phyloP scores from a whole-genome alignment of 1,140 invertebrate genomes.

The Trichomalopsis sarcophagae region DNA sequence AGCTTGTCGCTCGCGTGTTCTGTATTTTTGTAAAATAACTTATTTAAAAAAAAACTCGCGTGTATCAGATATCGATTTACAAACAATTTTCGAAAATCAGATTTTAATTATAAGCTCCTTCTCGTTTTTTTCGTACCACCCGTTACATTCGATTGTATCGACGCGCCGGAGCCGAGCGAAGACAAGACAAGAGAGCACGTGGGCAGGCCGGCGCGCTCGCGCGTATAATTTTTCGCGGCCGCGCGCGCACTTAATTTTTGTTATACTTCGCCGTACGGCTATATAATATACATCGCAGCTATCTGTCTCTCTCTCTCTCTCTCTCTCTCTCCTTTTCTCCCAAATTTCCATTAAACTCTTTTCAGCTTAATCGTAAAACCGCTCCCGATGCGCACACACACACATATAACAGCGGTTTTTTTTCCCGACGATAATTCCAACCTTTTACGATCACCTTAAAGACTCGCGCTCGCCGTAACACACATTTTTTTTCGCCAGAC shows the following conservation, averaged over 20 bases:
- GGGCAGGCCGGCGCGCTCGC: neutral
- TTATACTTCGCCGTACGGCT: neutral
- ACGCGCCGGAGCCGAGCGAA: neutral
- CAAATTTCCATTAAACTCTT: constrained; percentile 7
- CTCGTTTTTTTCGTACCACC: neutral
- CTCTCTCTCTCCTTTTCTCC: neutral
- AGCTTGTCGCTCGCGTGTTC: too few species aligned
- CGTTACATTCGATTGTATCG: constrained; percentile 21
- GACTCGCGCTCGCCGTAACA: neutral
- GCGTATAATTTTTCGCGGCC: constrained; percentile 1
- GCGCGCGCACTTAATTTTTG: constrained; percentile 22
- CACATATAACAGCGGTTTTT: neutral
- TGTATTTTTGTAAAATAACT: too few species aligned
- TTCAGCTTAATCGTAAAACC: neutral
- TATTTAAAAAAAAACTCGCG: too few species aligned
- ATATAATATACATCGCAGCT: neutral
- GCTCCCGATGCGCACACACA: neutral
- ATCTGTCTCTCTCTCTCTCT: too few species aligned
- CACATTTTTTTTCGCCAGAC: neutral
- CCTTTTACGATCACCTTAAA: constrained; percentile 13
- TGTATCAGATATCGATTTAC: too few species aligned
- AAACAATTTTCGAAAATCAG: too few species aligned
- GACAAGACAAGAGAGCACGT: constrained; percentile 28
- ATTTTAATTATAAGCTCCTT: constrained; percentile 4
- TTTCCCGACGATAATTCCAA: neutral